Base-by-base conservation (phyloP, 2,113 vertebrate species). In the Turnix velox region DNA sequence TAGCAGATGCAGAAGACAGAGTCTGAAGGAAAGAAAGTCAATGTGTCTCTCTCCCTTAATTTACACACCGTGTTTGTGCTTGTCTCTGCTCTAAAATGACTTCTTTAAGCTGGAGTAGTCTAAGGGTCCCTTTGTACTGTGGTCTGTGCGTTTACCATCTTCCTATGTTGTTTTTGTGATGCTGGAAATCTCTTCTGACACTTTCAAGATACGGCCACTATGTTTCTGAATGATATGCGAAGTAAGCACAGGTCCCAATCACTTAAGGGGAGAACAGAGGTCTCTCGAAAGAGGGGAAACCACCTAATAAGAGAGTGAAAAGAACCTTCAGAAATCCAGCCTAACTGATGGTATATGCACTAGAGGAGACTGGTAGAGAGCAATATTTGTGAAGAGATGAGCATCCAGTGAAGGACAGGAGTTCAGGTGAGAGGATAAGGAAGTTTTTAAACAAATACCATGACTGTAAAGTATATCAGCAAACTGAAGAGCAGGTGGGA, bases 171-270 rank as follows among this genome's bases (percentile, higher is more conserved):
- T 52, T 88, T 94, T 58, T 62, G 19, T 69, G 31, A 27, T n/a
- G 27, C 63, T 69, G 37, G 30, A 83, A 73, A 65, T 76, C 35
- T 74, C 25, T 16, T 82, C 33, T 3, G 7, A 39, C 30, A 42
- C 40, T 48, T 84, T 79, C 17, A 28, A 24, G 16, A 7, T 48
- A 10, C n/a, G 68, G 57, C 13, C 0, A 1, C 40, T 37, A 0
- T 72, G 35, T 6, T 87, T 87, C 22, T 59, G 52, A 81, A 20
- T 52, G 40, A 18, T 31, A 17, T 42, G 37, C n/a, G 42, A 49
- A 81, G 69, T 28, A 57, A 66, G 43, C n/a, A 6, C 12, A 40
- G 33, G 30, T 72, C 62, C 49, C 49, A 75, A 75, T 74, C 52
- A 40, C 48, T 59, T 72, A 18, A 14, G 54, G 30, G n/a, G 8